These are phyloP conservation scores for Helicolenus hilgendorfi DNA, from an alignment of 2,797 vertebrate genomes.

Conservation along the genomic window DNA sequence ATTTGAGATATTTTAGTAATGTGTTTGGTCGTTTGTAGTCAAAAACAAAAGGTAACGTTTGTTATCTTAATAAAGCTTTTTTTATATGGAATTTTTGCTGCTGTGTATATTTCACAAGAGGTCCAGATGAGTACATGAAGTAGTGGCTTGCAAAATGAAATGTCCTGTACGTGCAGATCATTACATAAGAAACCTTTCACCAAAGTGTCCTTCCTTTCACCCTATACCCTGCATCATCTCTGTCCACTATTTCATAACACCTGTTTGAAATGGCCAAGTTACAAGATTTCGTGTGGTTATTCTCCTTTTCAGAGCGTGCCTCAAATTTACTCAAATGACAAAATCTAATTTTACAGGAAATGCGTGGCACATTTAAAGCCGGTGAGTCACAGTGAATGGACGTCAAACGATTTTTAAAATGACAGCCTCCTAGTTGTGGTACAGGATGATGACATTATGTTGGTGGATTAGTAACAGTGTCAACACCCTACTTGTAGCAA, in stretches of 20 bases:
- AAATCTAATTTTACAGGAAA: background rate
- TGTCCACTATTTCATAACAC: slow-evolving; percentile 10
- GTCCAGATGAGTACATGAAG: background rate
- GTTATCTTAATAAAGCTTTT: slow-evolving; percentile 2
- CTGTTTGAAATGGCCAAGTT: background rate
- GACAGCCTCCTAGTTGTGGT: background rate
- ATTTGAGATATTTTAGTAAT: background rate
- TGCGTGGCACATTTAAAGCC: background rate
- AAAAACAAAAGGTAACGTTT: background rate
- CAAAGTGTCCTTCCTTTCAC: background rate
- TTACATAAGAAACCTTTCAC: slow-evolving; percentile 42
- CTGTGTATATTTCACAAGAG: background rate
- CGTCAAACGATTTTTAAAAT: background rate
- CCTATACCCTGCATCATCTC: background rate
- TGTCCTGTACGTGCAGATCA: background rate
- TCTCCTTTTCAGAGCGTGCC: background rate
- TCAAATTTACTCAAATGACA: background rate
- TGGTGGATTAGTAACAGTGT: background rate
- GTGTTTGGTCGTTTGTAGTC: background rate
- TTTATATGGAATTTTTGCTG: background rate
- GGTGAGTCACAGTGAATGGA: background rate
- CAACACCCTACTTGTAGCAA: background rate
- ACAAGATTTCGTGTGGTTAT: background rate
- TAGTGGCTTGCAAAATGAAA: background rate
- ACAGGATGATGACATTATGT: background rate